Evolutionary conservation across 2,113 vertebrate species (phyloP), one percentile per base, ranked within the genome.

Genomic region (Notothenia rossii): DNA sequence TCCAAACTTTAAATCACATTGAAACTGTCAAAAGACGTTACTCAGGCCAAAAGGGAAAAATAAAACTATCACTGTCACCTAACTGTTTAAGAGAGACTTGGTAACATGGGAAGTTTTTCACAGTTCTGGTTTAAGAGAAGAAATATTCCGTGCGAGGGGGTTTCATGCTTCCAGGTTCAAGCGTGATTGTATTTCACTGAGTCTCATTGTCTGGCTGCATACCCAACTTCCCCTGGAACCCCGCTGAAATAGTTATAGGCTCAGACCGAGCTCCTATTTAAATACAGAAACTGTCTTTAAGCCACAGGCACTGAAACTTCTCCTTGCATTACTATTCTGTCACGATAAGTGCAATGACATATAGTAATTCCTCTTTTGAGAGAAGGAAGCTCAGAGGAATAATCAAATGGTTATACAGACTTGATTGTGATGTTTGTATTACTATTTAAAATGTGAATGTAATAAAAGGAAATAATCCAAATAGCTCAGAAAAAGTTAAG

Each of bases 221-320:
- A 51, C 7, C n/a, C 4, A 11, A 81, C 67, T 65, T 74, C 54
- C 78, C 0, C 55, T 29, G 18, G 56, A 78, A 63, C 33, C n/a
- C 50, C 20, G 36, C 33, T 55, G 55, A 80, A 68, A 72, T 1
- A 53, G 62, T 12, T 49, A 3, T 15, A 3, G 43, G 20, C 33
- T n/a, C 43, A 51, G 22, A 51, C 33, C 2, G 58, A 46, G 22
- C 49, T 7, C 29, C 7, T 56, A 51, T 72, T 56, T 65, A 51
- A 58, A 61, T 25, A 72, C 46, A 13, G 25, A 77, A 78, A 64
- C 67, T 18, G 5, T 4, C 40, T 20, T 53, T 58, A 1, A 72
- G 65, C 60, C 54, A 49, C 61, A 66, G 70, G 60, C 48, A 0
- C 75, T 18, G 53, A 82, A 82, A 79, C 64, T 48, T 54, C 46